Percentiles rank a stretch among this genome's conserved stretches.
Conservation (phyloP, 2,113 vertebrate species). For the Boulengeromyrus knoepffleri region DNA sequence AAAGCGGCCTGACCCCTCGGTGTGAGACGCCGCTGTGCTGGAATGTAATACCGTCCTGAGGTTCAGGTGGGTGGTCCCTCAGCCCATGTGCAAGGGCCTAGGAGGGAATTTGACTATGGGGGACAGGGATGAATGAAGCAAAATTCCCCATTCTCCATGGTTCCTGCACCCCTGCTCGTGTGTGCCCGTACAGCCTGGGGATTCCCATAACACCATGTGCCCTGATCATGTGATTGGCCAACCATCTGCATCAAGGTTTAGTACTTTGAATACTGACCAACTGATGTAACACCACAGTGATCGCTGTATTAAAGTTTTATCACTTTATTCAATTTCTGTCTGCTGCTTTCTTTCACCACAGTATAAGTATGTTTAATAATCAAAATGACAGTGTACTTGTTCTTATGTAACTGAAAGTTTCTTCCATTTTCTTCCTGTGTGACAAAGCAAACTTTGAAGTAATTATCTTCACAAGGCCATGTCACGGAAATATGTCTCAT, state of each 20-base stretch:
- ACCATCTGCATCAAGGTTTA: background rate
- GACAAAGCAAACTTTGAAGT: background rate
- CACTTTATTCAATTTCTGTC: background rate
- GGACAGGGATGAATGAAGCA: background rate
- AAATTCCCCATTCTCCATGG: no score
- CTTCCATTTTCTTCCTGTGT: background rate
- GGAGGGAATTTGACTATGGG: background rate
- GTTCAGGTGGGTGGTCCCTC: background rate
- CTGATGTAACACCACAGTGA: background rate
- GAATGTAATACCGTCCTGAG: background rate
- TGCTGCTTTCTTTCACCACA: background rate
- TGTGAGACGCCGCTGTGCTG: background rate
- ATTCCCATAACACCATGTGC: no score
- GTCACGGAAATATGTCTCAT: background rate
- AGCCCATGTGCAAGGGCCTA: background rate
- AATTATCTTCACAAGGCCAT: background rate
- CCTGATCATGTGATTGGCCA: background rate
- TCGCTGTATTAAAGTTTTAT: background rate
- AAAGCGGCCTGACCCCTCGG: background rate
- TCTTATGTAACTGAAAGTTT: background rate
- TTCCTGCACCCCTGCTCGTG: background rate
- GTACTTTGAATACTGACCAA: background rate
- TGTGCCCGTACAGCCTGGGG: no score
- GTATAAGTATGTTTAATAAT: background rate
- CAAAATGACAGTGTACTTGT: background rate